Percentiles rank a stretch among this genome's conserved stretches.
Conservation (phyloP, 2,797 vertebrate species). For the Anolis apletophallus region DNA sequence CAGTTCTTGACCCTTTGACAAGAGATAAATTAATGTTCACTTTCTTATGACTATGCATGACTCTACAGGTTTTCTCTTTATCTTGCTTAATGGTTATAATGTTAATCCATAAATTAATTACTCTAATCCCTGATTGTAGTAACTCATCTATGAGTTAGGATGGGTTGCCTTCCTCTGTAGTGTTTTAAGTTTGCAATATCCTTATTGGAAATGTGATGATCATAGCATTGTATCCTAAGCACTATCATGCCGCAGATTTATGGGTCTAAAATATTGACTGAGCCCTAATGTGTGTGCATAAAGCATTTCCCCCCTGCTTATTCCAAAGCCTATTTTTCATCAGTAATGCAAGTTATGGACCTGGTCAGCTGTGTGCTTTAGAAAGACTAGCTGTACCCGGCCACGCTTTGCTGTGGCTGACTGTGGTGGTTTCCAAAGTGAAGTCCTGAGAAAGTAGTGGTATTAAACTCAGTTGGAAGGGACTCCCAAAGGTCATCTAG, state of each 20-base stretch:
- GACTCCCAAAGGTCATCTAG: too few species aligned
- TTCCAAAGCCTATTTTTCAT: fast-evolving
- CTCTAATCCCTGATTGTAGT: background rate
- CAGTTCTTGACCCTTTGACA: background rate
- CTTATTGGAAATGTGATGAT: background rate
- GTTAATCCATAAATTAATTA: background rate
- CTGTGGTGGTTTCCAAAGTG: too few species aligned
- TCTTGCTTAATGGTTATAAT: background rate
- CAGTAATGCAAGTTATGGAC: background rate
- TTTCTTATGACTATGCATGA: background rate
- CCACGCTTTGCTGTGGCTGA: too few species aligned
- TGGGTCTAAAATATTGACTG: background rate
- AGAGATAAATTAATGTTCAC: background rate
- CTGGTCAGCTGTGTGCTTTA: background rate
- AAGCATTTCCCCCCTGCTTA: fast-evolving
- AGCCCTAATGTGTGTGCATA: background rate
- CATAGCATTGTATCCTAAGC: background rate
- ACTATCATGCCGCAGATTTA: fast-evolving
- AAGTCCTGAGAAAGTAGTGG: too few species aligned
- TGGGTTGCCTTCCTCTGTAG: background rate
- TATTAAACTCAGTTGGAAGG: too few species aligned
- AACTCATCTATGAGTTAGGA: too few species aligned
- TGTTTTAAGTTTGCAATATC: background rate
- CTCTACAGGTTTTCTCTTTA: background rate
- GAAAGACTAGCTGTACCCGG: too few species aligned